These are phyloP conservation scores for Limnephilus auricula DNA, from an alignment of 2,888 invertebrate genomes.

Conservation along the genomic window DNA sequence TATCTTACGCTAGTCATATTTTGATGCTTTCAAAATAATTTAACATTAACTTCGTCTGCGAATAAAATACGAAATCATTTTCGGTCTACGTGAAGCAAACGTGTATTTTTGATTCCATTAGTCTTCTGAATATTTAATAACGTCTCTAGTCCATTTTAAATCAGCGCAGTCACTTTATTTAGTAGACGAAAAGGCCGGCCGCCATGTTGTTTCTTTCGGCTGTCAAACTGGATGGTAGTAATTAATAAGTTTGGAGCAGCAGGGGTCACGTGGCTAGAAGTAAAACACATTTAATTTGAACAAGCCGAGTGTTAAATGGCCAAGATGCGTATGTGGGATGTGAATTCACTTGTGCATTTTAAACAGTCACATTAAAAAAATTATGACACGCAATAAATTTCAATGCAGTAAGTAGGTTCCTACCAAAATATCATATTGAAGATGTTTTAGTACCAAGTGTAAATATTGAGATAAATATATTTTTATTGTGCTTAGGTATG, in stretches of 20 bases:
- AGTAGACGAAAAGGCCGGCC: constrained; percentile 56
- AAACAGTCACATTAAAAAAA: background rate
- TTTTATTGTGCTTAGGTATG: background rate
- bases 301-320: constrained; percentile 15
- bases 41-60: background rate
- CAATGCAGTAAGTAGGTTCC: background rate
- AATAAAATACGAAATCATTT: background rate
- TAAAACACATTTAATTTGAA: constrained; percentile 40
- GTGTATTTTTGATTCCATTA: background rate
- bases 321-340: constrained; percentile 14
- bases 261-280: constrained; percentile 54
- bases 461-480: background rate
- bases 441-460: background rate
- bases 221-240: constrained; percentile 63
- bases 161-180: constrained; percentile 48
- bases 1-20: background rate
- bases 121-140: background rate
- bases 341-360: constrained; percentile 26
- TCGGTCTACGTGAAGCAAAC: background rate
- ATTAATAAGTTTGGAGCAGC: constrained; percentile 64
- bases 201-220: constrained; percentile 60
- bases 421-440: background rate
- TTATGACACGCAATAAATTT: background rate
- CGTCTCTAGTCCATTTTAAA: constrained; percentile 21
- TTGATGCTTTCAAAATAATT: background rate